Percentiles rank a stretch among this genome's conserved stretches.
Conservation (phyloP, 2,888 invertebrate genomes). For the Cataglyphis rosenhaueri region DNA sequence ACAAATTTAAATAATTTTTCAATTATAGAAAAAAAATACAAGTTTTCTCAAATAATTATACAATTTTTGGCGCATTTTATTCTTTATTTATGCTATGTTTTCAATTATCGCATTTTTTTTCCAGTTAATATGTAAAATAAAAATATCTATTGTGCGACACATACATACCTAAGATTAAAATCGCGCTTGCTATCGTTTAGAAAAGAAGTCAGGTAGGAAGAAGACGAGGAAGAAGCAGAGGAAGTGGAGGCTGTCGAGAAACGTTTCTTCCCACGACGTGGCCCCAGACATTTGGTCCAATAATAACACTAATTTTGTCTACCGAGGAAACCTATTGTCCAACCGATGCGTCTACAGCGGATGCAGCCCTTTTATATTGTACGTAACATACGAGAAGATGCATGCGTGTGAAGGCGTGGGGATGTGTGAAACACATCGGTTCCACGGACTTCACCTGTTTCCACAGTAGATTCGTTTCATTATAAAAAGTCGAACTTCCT, state of each 20-base stretch:
- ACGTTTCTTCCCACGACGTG: constrained; percentile 82
- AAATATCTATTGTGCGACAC: not conserved
- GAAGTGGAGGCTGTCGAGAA: constrained; percentile 72
- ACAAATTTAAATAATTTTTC: not conserved
- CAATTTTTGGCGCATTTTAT: not conserved
- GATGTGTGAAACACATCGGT: constrained; percentile 62
- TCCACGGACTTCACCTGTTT: constrained; percentile 68
- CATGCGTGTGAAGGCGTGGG: constrained; percentile 58
- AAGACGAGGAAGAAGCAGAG: constrained; percentile 58
- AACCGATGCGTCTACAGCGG: constrained; percentile 79
- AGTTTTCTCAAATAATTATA: not conserved
- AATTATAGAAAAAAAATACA: not conserved
- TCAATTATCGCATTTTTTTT: not conserved
- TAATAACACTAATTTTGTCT: constrained; percentile 85
- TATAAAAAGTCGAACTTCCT: constrained; percentile 49
- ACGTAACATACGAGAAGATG: constrained; percentile 62
- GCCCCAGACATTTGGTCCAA: constrained; percentile 84
- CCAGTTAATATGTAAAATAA: constrained; percentile 7
- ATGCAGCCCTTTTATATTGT: constrained; percentile 78
- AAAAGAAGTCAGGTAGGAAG: constrained; percentile 35
- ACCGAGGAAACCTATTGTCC: constrained; percentile 84
- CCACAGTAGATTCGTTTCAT: constrained; percentile 54
- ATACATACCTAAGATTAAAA: constrained; percentile 3
- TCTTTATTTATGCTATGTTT: not conserved
- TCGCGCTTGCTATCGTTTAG: constrained; percentile 42